Percentiles rank a stretch among this genome's conserved stretches.
These are phyloP conservation scores for Microctonus aethiopoides DNA, from an alignment of 2,888 invertebrate species.

Conservation along the genomic window DNA sequence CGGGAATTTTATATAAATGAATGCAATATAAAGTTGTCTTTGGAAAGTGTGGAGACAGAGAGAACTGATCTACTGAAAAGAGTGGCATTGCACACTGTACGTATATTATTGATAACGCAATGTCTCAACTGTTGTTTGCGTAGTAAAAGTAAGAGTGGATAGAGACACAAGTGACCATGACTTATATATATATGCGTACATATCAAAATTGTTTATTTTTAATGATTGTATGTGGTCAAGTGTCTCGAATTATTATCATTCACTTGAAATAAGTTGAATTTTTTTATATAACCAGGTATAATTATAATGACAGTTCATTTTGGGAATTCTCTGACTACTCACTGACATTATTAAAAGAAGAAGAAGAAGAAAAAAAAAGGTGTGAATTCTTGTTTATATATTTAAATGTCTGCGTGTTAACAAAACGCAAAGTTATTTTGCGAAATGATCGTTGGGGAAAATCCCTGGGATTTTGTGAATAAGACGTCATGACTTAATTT, in stretches of 20 bases:
- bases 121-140: neutral
- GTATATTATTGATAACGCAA: neutral
- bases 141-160: conserved; percentile 19
- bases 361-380: too few species aligned
- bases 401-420: too few species aligned
- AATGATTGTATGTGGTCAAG: neutral
- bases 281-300: neutral
- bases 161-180: conserved; percentile 32
- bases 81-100: neutral
- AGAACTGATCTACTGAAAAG: neutral
- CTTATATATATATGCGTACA: conserved; percentile 28
- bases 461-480: too few species aligned
- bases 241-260: neutral
- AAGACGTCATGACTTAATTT: too few species aligned
- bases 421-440: too few species aligned
- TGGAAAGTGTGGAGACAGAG: neutral
- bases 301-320: conserved; percentile 8
- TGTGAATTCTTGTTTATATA: too few species aligned
- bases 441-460: too few species aligned
- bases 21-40: neutral
- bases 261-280: neutral
- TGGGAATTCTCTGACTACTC: conserved; percentile 9
- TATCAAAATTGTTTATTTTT: conserved; percentile 11
- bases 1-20: neutral
- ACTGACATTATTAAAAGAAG: too few species aligned